Evolutionary conservation across 64 coral and sea anemone species (phyloP).

Genomic region (Acropora tenuis): DNA sequence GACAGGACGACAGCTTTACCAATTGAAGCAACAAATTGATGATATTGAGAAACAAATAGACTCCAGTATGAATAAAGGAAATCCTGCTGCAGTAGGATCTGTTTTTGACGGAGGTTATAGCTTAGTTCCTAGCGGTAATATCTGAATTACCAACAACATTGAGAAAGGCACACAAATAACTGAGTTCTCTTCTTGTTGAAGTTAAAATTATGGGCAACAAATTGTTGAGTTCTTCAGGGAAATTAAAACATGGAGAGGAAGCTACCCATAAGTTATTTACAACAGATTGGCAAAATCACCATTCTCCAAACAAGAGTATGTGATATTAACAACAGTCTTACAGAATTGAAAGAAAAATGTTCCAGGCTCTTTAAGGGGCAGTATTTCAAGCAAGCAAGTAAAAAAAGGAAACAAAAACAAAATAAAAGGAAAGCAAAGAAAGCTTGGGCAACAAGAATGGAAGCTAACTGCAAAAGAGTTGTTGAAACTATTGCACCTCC

Average conservation of each 20-base stretch:
- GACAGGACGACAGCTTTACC: slow-evolving; percentile 54
- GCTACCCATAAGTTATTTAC: slow-evolving; percentile 64
- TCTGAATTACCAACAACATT: no score
- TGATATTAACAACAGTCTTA: slow-evolving; percentile 50
- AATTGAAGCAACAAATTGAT: slow-evolving; percentile 46
- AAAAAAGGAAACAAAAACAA: neutral
- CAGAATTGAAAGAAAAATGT: neutral
- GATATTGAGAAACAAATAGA: slow-evolving; percentile 61
- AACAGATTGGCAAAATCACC: slow-evolving; percentile 60
- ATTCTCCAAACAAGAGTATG: slow-evolving; percentile 72
- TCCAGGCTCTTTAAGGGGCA: neutral
- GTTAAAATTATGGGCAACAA: slow-evolving; percentile 58
- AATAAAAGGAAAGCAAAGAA: neutral
- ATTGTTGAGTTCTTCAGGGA: slow-evolving; percentile 60
- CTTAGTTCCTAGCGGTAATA: slow-evolving; percentile 49
- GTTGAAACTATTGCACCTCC: slow-evolving; percentile 11
- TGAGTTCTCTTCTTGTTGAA: neutral
- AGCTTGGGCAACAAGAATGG: no score
- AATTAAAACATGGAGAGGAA: slow-evolving; percentile 57
- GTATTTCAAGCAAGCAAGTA: slow-evolving; percentile 26
- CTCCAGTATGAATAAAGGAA: slow-evolving; percentile 53
- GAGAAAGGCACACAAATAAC: slow-evolving; percentile 29
- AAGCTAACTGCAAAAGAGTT: slow-evolving; percentile 4
- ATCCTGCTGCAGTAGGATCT: slow-evolving; percentile 64
- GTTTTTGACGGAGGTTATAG: slow-evolving; percentile 63